Evolutionary conservation across 2,113 vertebrate genomes (phyloP).

Genomic region (Nothocercus nigrocapillus): DNA sequence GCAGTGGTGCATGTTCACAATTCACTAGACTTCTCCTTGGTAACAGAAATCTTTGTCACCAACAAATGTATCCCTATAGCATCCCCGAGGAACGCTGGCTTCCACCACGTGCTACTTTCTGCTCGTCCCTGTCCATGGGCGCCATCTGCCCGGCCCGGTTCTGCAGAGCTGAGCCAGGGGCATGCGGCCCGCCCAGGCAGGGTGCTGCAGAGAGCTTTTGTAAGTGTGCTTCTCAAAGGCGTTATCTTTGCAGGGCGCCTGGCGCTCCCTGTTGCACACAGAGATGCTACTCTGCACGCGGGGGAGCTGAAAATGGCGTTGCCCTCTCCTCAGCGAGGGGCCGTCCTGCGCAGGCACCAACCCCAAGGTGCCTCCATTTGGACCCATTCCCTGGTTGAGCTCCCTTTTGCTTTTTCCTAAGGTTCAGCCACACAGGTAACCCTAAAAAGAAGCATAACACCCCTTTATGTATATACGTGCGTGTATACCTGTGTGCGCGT

Average conservation of each 20-base stretch:
- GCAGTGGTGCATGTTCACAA: accelerated
- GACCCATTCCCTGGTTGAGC: not conserved
- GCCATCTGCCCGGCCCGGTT: accelerated
- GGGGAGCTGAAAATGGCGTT: not conserved
- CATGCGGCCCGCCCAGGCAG: not conserved
- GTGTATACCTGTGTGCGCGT: no score
- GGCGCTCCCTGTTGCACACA: not conserved
- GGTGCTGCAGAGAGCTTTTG: accelerated
- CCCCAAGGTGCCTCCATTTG: not conserved
- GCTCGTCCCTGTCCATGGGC: not conserved
- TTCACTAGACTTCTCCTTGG: not conserved
- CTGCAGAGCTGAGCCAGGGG: not conserved
- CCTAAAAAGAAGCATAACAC: no score
- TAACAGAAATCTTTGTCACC: not conserved
- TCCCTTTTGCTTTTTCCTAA: not conserved
- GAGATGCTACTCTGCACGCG: not conserved
- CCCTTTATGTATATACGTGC: no score
- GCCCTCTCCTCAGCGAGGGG: no score
- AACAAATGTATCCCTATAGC: accelerated
- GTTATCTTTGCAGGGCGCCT: no score
- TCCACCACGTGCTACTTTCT: accelerated
- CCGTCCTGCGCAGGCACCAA: no score
- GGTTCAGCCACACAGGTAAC: not conserved
- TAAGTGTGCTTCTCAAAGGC: no score
- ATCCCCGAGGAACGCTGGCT: not conserved